Evolutionary conservation across 2,888 invertebrate genomes (phyloP).

Genomic region (Opisthograptis luteolata): DNA sequence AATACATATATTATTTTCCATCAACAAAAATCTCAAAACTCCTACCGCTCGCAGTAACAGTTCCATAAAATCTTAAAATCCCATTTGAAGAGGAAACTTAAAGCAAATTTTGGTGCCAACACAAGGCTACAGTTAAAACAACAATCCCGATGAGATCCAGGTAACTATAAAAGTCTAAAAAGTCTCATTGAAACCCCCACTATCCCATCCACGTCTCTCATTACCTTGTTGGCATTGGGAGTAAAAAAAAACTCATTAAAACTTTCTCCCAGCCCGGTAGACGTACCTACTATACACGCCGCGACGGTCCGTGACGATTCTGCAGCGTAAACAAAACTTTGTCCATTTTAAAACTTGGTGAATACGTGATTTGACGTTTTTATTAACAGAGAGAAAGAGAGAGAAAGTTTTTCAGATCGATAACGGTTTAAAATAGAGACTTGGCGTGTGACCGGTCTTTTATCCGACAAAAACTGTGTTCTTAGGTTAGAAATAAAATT

Average conservation of each 20-base stretch:
- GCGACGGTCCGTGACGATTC: conserved; percentile 42
- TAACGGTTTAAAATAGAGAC: conserved; percentile 23
- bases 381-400: conserved; percentile 34
- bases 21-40: too few relatives aligned
- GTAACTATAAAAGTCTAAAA: not conserved
- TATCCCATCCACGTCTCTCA: conserved; percentile 17
- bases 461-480: not conserved
- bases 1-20: too few relatives aligned
- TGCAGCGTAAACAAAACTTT: conserved; percentile 56
- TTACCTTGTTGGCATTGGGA: conserved; percentile 42
- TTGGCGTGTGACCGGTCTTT: not conserved
- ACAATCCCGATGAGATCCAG: too few relatives aligned
- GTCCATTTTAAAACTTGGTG: conserved; percentile 47
- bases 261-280: conserved; percentile 42
- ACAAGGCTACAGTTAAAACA: too few relatives aligned
- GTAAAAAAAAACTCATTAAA: conserved; percentile 62
- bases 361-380: conserved; percentile 48
- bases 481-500: too few relatives aligned
- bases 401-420: conserved; percentile 28
- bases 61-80: too few relatives aligned
- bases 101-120: too few relatives aligned
- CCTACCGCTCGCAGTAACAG: too few relatives aligned
- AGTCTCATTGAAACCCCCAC: not conserved
- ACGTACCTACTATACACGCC: conserved; percentile 33
- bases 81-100: too few relatives aligned